Conservation (phyloP, 2,113 vertebrate genomes). For the Ailuropoda melanoleuca region DNA sequence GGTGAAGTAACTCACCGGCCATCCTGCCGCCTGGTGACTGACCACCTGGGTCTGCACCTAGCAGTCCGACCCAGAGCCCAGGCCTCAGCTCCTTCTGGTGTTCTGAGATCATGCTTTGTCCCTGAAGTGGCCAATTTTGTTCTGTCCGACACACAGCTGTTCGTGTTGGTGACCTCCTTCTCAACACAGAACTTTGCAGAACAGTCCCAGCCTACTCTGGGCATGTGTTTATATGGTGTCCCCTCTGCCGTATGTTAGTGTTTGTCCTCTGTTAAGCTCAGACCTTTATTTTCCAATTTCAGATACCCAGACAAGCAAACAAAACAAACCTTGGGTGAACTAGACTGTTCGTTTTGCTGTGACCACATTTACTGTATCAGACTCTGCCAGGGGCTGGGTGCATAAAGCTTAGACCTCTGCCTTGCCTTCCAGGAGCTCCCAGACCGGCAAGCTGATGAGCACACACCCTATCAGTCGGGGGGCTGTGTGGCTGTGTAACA, state of each 20-base stretch:
- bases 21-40: not conserved
- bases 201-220: not conserved
- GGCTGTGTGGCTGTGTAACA: not conserved
- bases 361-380: not conserved
- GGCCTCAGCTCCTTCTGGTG: not conserved
- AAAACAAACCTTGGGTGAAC: not conserved
- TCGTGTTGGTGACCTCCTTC: not conserved
- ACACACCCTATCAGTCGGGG: not conserved
- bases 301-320: not conserved
- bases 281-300: not conserved
- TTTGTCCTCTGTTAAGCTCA: not conserved
- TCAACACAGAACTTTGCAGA: not conserved
- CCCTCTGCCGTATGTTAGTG: no score
- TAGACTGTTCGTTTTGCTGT: not conserved
- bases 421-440: not conserved
- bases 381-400: not conserved
- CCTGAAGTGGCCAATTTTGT: not conserved
- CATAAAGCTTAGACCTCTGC: not conserved
- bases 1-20: no score
- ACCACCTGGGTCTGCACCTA: not conserved
- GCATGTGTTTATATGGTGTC: no score
- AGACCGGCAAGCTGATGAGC: no score
- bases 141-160: rapidly evolving
- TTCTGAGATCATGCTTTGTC: not conserved
- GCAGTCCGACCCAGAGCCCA: not conserved